These are phyloP conservation scores for Chroicocephalus ridibundus DNA, from an alignment of 2,113 vertebrate species.

Conservation along the genomic window DNA sequence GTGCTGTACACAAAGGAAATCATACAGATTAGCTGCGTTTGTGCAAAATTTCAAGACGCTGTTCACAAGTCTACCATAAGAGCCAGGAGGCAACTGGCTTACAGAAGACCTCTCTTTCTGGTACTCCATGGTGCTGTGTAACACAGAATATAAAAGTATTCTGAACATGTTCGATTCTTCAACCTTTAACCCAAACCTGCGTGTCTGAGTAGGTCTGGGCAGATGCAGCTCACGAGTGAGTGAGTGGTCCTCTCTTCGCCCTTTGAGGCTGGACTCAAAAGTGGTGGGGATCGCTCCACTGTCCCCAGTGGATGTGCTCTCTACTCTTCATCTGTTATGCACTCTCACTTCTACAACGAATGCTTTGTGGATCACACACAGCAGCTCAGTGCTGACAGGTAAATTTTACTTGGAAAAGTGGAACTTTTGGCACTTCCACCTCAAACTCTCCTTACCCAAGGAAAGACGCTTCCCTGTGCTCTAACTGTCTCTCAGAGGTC, in stretches of 20 bases:
- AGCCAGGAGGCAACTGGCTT: not conserved
- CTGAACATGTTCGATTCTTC: rapidly evolving
- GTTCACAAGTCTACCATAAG: not conserved
- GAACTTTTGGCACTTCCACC: not conserved
- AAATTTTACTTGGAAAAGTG: not conserved
- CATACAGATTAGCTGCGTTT: not conserved
- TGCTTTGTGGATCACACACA: rapidly evolving
- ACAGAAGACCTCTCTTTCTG: not conserved
- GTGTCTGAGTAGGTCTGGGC: not conserved
- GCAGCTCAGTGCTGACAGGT: not conserved
- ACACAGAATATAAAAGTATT: not conserved
- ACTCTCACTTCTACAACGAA: not conserved
- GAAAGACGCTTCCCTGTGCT: not conserved
- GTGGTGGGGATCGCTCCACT: not conserved
- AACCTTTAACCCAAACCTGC: not conserved
- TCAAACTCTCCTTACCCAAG: not conserved
- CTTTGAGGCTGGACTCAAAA: not conserved
- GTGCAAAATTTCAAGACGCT: not conserved
- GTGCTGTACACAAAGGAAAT: not conserved
- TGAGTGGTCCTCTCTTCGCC: rapidly evolving
- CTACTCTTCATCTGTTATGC: not conserved
- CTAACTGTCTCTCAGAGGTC: not conserved
- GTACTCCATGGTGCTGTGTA: not conserved
- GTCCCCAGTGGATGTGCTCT: rapidly evolving
- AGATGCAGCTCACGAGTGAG: not conserved